Evolutionary conservation across 2,797 vertebrate genomes (phyloP).

Genomic region (Schizopygopsis malacanthus): DNA sequence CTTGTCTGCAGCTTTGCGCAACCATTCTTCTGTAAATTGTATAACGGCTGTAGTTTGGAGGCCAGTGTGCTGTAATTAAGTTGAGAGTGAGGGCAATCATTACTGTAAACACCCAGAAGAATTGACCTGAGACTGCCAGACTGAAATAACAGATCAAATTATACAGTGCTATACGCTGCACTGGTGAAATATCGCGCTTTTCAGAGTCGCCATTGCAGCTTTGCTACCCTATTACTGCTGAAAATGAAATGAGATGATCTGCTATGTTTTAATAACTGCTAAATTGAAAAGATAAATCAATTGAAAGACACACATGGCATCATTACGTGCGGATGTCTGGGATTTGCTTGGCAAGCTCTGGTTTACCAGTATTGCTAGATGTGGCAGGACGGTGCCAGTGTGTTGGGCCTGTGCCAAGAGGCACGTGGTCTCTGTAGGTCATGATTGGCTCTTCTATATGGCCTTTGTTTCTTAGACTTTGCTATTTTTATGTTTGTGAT

Average conservation of each 20-base stretch:
- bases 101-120: slow-evolving; percentile 53
- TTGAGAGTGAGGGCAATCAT: slow-evolving; percentile 53
- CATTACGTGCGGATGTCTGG: slow-evolving; percentile 16
- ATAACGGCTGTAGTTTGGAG: slow-evolving; percentile 42
- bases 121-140: slow-evolving; percentile 33
- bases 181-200: slow-evolving; percentile 33
- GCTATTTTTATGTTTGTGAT: slow-evolving; percentile 5
- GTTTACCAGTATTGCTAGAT: slow-evolving; percentile 29
- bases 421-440: slow-evolving; percentile 58
- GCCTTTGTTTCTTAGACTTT: slow-evolving; percentile 51
- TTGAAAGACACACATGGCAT: neutral
- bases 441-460: slow-evolving; percentile 23
- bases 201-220: slow-evolving; percentile 9
- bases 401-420: slow-evolving; percentile 52
- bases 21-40: slow-evolving; percentile 44
- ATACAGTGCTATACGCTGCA: neutral
- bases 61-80: slow-evolving; percentile 51
- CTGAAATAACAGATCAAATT: slow-evolving; percentile 51
- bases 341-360: slow-evolving; percentile 24
- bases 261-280: slow-evolving; percentile 17
- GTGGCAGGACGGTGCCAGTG: slow-evolving; percentile 37
- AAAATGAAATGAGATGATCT: slow-evolving; percentile 8
- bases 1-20: slow-evolving; percentile 20
- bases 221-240: slow-evolving; percentile 18
- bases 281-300: neutral